Evolutionary conservation across 2,797 vertebrate genomes (phyloP), one percentile per base, ranked within the genome.

Genomic region (Brotula barbata): DNA sequence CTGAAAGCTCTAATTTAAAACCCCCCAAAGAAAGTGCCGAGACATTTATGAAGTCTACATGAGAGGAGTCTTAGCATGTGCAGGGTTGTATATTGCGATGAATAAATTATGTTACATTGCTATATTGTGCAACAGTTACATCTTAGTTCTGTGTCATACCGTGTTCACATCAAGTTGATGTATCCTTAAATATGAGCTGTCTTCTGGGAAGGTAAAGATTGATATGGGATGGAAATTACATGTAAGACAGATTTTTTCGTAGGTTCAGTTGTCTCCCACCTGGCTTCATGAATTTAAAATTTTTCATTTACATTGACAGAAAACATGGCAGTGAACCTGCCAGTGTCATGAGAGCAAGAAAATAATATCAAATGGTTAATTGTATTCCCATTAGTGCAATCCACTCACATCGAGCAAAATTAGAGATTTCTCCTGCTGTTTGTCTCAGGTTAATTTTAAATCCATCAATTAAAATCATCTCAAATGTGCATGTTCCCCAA

Each of bases 1-100:
- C 78, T 81, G 46, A 78, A 71, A 68, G 61, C 40, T 78, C 58
- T 75, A 65, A 79, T 82, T 84, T 78, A 89, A 83, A 60, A 77
- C 68, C 82, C 78, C 75, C 76, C 28, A 17, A 64, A 82, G 69
- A 78, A 81, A 72, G 58, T 43, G 59, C 43, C 56, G 59, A 61
- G 49, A 82, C 71, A 41, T 84, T 85, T 82, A 78, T 76, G 52
- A 60, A 84, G 66, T 46, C 41, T 71, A 16, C 54, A 47, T 11
- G 49, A 51, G 23, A 25, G 55, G 36, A 60, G 73, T 75, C 67
- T 3, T 8, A 9, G 31, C 49, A 36, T 48, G 37, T 58, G 50
- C 3, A 23, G 19, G 54, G 51, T 67, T 58, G 45, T 46, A n/a
- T 19, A 17, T 37, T 34, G 22, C 53, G 49, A 57, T 69, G 53